Evolutionary conservation across 1,140 invertebrate species (phyloP), one percentile per base, ranked within the genome.

Genomic region (Temnothorax curvispinosus): DNA sequence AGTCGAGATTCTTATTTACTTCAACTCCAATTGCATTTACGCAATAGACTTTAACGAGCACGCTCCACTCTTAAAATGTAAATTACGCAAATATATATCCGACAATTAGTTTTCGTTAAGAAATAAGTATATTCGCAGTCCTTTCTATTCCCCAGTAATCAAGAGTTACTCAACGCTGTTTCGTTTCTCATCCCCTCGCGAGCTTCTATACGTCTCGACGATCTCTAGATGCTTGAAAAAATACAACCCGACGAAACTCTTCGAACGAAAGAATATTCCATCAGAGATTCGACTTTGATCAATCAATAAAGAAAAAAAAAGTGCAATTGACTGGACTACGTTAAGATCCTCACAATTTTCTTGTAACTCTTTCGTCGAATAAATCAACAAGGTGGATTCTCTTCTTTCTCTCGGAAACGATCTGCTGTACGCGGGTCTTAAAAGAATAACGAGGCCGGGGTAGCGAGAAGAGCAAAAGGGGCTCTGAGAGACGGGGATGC

Each of bases 21-120:
- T 74, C 69, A 60, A 13, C 41, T 84, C 47, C 69, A 84, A 84
- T 75, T 60, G 41, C 69, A 84, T 84, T 84, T 84, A 74, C 54
- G 78, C 78, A 58, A 74, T 84, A 47, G 80, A 84, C 52, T 58
- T 82, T 74, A 72, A 82, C 80, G 80, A 84, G 54, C 69, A 11
- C 67, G 60, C 32, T 50, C 41, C 18, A 41, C 54, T 62, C 52
- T 44, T 74, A 35, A 56, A 84, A 65, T 82, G 18, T 60, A 82
- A 71, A 82, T 72, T 82, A 82, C 38, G 54, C 69, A 74, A 84
- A 84, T 75, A 56, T 75, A 85, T 86, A 86, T 38, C 6, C 18
- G 27, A 69, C 13, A 86, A 84, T 84, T 82, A 80, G 47, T 64
- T 81, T 69, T 56, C 41, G 62, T 86, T 67, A 86, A 67, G 62